Percentiles rank a stretch among this genome's conserved stretches.
phyloP scores from a whole-genome alignment of 2,797 vertebrate genomes.

The Pterois miles region DNA sequence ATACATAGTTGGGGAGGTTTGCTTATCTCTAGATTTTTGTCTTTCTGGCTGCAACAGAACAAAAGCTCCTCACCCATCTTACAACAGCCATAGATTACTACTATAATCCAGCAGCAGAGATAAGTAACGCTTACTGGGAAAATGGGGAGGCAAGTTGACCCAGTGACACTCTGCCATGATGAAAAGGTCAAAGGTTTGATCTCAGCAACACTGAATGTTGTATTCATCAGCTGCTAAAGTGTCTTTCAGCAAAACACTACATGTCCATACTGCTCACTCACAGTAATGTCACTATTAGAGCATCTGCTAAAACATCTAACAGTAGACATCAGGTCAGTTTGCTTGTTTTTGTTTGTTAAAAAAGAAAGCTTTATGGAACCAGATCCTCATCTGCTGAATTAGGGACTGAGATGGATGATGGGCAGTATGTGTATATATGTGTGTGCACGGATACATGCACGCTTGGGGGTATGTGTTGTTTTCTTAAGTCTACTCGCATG shows the following conservation, averaged over 20 bases:
- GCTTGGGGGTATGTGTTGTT: not conserved
- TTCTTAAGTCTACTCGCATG: not conserved
- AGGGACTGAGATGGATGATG: conserved; percentile 32
- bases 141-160: not conserved
- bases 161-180: not conserved
- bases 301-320: not conserved
- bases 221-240: not conserved
- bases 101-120: conserved; percentile 24
- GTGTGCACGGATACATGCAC: no score
- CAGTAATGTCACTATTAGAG: not conserved
- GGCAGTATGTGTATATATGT: not conserved
- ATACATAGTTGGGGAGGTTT: not conserved
- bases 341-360: conserved; percentile 14
- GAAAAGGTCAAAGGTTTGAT: conserved; percentile 19
- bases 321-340: not conserved
- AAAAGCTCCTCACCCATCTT: conserved; percentile 5
- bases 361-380: conserved; percentile 25
- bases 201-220: not conserved
- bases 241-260: not conserved
- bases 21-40: not conserved
- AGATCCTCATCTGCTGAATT: conserved; percentile 36
- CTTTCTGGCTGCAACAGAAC: not conserved
- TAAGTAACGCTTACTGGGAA: conserved; percentile 3
- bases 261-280: not conserved
- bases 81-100: not conserved